Evolutionary conservation across 1,140 invertebrate species (phyloP).

Genomic region (Dysdera silvatica): DNA sequence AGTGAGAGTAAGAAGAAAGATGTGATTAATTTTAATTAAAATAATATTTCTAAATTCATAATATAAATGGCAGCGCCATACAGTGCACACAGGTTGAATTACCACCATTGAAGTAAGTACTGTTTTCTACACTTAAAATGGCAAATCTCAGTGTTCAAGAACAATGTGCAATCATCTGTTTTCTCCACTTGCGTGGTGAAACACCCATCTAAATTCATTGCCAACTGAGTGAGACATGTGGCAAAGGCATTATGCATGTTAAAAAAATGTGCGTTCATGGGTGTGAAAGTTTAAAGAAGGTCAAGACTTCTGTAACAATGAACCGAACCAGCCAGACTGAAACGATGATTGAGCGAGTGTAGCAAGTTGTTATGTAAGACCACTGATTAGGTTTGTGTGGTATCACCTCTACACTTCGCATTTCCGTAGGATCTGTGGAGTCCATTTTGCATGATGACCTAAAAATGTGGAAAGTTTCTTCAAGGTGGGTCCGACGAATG

Average conservation of each 20-base stretch:
- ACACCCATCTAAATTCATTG: background rate
- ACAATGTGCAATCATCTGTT: background rate
- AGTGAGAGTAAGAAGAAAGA: background rate
- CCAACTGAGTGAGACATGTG: background rate
- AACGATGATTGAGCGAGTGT: background rate
- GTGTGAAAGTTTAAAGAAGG: background rate
- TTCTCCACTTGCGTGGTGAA: background rate
- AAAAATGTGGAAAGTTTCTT: slow-evolving; percentile 29
- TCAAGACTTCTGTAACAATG: background rate
- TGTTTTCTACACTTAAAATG: background rate
- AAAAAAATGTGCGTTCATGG: background rate
- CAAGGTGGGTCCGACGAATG: slow-evolving; percentile 27
- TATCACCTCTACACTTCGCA: slow-evolving; percentile 18
- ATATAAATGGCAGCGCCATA: background rate
- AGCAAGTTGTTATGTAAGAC: slow-evolving; percentile 25
- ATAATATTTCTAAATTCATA: too few species aligned
- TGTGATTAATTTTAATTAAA: background rate
- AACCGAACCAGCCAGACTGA: background rate
- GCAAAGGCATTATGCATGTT: background rate
- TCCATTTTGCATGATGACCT: slow-evolving; percentile 26
- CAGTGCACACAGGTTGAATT: background rate
- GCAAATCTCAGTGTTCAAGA: background rate
- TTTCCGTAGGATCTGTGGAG: slow-evolving; percentile 20
- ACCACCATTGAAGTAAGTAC: background rate
- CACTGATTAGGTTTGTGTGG: slow-evolving; percentile 14